These are phyloP conservation scores for Stegastes partitus DNA, from an alignment of 2,113 vertebrate genomes.

Conservation along the genomic window DNA sequence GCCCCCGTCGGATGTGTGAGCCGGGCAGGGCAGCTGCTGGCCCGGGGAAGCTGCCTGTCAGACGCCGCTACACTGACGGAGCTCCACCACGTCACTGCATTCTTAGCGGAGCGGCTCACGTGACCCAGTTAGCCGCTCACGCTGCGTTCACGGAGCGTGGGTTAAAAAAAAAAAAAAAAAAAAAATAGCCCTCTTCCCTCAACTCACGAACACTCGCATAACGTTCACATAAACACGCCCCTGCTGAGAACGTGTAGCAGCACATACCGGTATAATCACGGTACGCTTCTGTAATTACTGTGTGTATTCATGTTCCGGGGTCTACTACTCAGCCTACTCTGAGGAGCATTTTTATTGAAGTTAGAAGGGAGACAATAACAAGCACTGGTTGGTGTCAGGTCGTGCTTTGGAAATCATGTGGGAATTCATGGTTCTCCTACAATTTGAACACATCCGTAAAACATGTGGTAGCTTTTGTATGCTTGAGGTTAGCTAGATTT, in stretches of 20 bases:
- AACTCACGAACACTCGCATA: neutral
- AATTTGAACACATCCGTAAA: too few relatives aligned
- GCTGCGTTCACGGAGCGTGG: slow-evolving; percentile 54
- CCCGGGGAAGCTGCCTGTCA: slow-evolving; percentile 59
- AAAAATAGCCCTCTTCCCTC: neutral
- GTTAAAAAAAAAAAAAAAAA: neutral
- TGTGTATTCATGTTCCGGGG: too few relatives aligned
- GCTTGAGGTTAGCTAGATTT: too few relatives aligned
- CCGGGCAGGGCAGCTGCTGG: slow-evolving; percentile 59
- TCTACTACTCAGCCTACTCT: too few relatives aligned
- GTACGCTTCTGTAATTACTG: too few relatives aligned
- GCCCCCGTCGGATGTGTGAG: slow-evolving; percentile 1
- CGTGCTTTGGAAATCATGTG: too few relatives aligned
- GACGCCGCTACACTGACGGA: slow-evolving; percentile 76
- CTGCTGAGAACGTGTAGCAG: neutral
- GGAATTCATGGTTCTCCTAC: too few relatives aligned
- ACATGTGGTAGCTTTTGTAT: too few relatives aligned
- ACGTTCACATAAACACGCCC: neutral
- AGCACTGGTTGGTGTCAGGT: too few relatives aligned
- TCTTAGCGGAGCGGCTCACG: slow-evolving; percentile 82
- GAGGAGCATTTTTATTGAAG: too few relatives aligned
- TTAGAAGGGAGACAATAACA: too few relatives aligned
- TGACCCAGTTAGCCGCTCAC: slow-evolving; percentile 70
- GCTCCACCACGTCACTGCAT: slow-evolving; percentile 81
- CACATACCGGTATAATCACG: neutral